Conservation (phyloP, 2,113 vertebrate genomes). For the Rutilus rutilus region DNA sequence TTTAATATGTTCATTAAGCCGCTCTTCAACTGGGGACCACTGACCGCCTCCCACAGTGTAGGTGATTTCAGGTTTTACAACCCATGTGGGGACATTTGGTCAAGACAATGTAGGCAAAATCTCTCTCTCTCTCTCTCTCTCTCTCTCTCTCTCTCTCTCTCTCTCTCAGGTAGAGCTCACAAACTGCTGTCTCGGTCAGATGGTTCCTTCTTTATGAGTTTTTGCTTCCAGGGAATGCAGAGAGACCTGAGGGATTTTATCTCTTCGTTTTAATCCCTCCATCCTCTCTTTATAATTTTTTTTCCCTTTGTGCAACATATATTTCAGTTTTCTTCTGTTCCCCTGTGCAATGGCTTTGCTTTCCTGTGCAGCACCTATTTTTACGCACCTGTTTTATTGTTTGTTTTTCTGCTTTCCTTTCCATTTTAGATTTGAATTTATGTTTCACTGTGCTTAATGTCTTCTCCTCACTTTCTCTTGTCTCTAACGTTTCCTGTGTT, state of each 20-base stretch:
- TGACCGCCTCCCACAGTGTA: background rate
- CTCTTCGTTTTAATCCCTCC: slow-evolving; percentile 50
- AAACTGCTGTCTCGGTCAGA: slow-evolving; percentile 52
- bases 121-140: slow-evolving; percentile 20
- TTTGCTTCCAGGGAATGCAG: slow-evolving; percentile 47
- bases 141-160: background rate
- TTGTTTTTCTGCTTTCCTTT: slow-evolving; percentile 9
- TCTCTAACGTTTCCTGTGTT: slow-evolving; percentile 24
- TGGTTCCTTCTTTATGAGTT: slow-evolving; percentile 55
- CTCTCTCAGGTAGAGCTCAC: slow-evolving; percentile 11
- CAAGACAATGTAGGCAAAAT: slow-evolving; percentile 5
- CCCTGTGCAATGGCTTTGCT: background rate
- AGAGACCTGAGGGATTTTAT: slow-evolving; percentile 48
- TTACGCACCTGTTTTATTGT: background rate
- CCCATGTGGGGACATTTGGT: background rate
- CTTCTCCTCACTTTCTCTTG: background rate
- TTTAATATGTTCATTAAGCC: background rate
- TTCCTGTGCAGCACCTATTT: background rate
- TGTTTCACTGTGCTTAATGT: slow-evolving; percentile 15
- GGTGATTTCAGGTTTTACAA: background rate
- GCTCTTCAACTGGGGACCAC: background rate
- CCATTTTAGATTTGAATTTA: background rate
- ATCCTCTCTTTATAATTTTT: slow-evolving; percentile 41
- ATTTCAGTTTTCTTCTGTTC: background rate
- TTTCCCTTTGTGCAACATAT: slow-evolving; percentile 20